Evolutionary conservation across 2,797 vertebrate genomes (phyloP), one percentile per base, ranked within the genome.

Genomic region (Falco peregrinus): DNA sequence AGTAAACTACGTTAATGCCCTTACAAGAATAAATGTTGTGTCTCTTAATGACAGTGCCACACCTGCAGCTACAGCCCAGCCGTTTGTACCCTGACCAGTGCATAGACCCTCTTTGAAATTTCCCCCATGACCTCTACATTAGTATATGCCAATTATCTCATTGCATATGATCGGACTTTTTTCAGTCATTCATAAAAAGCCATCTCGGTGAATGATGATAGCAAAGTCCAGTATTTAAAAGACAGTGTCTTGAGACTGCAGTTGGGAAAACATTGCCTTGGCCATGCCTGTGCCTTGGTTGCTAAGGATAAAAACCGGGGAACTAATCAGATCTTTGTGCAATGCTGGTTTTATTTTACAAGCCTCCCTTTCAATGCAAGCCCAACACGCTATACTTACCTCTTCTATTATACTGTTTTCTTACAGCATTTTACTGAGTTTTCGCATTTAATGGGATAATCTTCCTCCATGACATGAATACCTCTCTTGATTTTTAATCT

Each of bases 311-410:
- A 89, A 88, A 91, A 53, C 76, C 76, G 59, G 41, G 69, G 64
- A 86, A 47, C 54, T 95, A 70, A 94, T 89, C 63, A 82, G 51
- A 79, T 93, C 64, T 88, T 89, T 64, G 65, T 81, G 76, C 61
- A 63, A 11, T 76, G 41, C 51, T 81, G 87, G 84, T 91, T 96
- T 96, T 95, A 51, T 69, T 91, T 97, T 86, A 93, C 90, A 96
- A 89, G 33, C 26, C 47, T 88, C 39, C 31, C 47, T 93, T 93
- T 87, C 89, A 79, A 13, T 56, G 54, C 54, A 54, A 77, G n/a
- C 73, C 47, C 28, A 71, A 63, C 48, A 48, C 67, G n/a, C 59
- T 82, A 1, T 86, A 64, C 74, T 95, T 93, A 24, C 17, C 18
- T 91, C 71, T 60, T 93, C 17, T 80, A 10, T 84, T 93, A 64